A percentile compares a stretch with the other conserved stretches of the same genome.
Evolutionary conservation across 1,140 invertebrate species (phyloP).

Genomic region (Dinoponera quadriceps): DNA sequence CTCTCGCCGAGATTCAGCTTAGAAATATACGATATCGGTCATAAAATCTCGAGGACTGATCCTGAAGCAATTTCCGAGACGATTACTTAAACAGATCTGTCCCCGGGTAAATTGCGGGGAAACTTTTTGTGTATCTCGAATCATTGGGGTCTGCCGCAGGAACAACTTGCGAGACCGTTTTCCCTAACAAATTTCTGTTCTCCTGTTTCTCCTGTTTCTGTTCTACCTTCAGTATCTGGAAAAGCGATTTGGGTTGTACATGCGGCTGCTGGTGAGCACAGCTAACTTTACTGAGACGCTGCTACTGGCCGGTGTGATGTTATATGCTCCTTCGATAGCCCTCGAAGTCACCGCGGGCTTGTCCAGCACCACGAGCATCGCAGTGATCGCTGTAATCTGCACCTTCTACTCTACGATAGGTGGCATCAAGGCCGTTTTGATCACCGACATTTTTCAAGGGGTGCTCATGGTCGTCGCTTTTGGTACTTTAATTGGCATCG

Average conservation of each 20-base stretch:
- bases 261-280: conserved; percentile 90
- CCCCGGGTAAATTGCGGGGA: no score
- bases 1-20: no score
- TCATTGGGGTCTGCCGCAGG: no score
- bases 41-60: no score
- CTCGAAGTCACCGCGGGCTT: conserved; percentile 95
- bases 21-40: neutral
- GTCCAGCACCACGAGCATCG: conserved; percentile 90
- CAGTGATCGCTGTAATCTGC: conserved; percentile 92
- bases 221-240: conserved; percentile 94
- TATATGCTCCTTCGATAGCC: conserved; percentile 96
- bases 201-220: no score
- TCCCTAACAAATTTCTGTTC: neutral
- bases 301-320: conserved; percentile 96
- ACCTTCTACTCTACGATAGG: conserved; percentile 96
- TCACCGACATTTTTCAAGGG: conserved; percentile 94
- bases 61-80: no score
- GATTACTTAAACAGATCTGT: no score
- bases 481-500: conserved; percentile 80
- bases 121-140: no score
- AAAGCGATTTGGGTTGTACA: conserved; percentile 90
- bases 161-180: no score
- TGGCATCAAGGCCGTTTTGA: conserved; percentile 95
- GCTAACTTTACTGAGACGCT: conserved; percentile 93
- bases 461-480: conserved; percentile 90